A percentile compares a stretch with the other conserved stretches of the same genome.
These are phyloP conservation scores for Lamellibrachia columna DNA, from an alignment of 2,888 invertebrate species.

Conservation along the genomic window DNA sequence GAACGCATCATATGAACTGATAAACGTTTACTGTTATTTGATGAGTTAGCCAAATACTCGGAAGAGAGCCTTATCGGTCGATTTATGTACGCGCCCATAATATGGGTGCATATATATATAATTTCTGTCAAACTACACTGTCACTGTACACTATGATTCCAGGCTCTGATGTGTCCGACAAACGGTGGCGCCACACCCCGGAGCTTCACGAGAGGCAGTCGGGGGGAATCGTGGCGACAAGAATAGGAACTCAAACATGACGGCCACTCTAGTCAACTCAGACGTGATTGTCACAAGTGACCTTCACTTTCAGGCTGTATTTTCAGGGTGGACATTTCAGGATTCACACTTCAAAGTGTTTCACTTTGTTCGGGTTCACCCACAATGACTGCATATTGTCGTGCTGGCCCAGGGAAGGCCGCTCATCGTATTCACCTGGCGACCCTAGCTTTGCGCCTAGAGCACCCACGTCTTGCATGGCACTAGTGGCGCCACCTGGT, in stretches of 20 bases:
- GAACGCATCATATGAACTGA: no score
- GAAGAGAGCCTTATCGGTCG: no score
- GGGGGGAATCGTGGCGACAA: not conserved
- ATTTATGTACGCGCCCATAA: no score
- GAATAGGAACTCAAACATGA: not conserved
- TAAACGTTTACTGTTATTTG: no score
- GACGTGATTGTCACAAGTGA: not conserved
- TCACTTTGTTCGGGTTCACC: not conserved
- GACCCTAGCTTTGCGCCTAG: not conserved
- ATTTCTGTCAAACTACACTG: no score
- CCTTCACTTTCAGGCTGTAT: not conserved
- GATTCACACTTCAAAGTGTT: slow-evolving; percentile 16
- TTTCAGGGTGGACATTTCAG: not conserved
- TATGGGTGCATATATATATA: no score
- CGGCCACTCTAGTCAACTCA: not conserved
- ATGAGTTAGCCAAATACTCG: no score
- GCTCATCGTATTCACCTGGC: not conserved
- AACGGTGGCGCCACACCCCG: not conserved
- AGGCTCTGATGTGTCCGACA: no score
- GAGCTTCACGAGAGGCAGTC: not conserved
- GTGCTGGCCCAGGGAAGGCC: not conserved
- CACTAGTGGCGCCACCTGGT: slow-evolving; percentile 8
- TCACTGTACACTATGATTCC: no score
- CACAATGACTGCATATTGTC: not conserved
- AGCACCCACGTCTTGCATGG: not conserved